These are phyloP conservation scores for Illadopsis cleaveri DNA, from an alignment of 2,113 vertebrate species.

Conservation along the genomic window DNA sequence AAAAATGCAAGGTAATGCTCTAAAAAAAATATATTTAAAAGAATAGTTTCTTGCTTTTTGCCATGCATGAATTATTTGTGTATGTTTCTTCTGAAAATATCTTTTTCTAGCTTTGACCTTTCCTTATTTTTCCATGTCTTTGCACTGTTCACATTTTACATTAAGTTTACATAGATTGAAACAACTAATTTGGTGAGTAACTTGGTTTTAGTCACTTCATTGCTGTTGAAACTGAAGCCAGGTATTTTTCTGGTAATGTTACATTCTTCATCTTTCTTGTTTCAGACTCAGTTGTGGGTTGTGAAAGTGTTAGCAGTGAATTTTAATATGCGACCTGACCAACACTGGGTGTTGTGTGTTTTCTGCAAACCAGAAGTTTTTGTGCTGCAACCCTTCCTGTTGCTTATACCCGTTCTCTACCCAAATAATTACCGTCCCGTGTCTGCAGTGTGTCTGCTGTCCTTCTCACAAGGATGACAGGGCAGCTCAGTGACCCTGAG, in stretches of 20 bases:
- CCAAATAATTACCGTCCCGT: background rate
- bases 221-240: background rate
- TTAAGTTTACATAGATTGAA: background rate
- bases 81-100: background rate
- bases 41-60: background rate
- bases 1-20: slow-evolving; percentile 93
- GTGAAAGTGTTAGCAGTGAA: background rate
- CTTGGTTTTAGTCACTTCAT: background rate
- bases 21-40: background rate
- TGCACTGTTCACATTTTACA: background rate
- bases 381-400: background rate
- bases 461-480: background rate
- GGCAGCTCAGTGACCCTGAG: background rate
- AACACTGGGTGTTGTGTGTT: background rate
- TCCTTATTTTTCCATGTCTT: background rate
- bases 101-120: background rate
- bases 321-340: background rate
- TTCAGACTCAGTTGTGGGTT: background rate
- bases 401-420: background rate
- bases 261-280: background rate
- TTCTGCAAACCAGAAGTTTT: background rate
- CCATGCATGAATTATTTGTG: background rate
- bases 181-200: background rate
- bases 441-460: background rate
- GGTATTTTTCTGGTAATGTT: background rate